Evolutionary conservation across 2,888 invertebrate genomes (phyloP), one percentile per base, ranked within the genome.

Genomic region (Chesias legatella): DNA sequence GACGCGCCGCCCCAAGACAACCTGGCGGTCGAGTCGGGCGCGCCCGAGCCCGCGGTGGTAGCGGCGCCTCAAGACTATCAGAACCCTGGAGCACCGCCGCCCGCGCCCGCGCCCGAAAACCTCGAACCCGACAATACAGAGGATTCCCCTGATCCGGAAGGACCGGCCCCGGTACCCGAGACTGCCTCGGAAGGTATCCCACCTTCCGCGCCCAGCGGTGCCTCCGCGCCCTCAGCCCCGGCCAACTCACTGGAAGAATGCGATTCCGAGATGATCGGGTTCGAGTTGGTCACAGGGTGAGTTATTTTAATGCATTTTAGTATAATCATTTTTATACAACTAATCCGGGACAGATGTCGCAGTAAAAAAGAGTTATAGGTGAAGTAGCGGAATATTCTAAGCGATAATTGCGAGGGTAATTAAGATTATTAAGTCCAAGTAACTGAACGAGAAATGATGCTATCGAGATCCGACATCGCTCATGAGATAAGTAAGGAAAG

Each of bases 281-380:
- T 97, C 79, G 97, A 97, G 88, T 91, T 97, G 71, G 93, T 96
- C 66, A 97, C 96, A 56, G 97, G 95, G 91, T 91, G 81, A 48
- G 43, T 44, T 37, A 33, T 25, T 21, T n/a, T 38, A 27, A 38
- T 36, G 13, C 20, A 22, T 26, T 33, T 50, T 40, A 48, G 51
- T 50, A 40, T 36, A 23, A 27, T 37, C 21, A 38, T 45, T 40
- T 48, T 17, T 33, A 21, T 20, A 11, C 11, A 21, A 38, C 31
- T 10, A 31, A 40, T 42, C 42, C 36, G 25, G 37, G 8, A 10
- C 29, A 43, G 35, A 27, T 27, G 31, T 20, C 7, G 28, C 38
- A 48, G 50, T 51, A 46, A 51, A 34, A 11, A 47, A 46, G 52
- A 35, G n/a, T 43, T 40, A 46, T 48, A 41, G 22, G 41, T 38